These are phyloP conservation scores for Drosophila arizonae DNA, from an alignment of 1,140 invertebrate species.

Conservation along the genomic window DNA sequence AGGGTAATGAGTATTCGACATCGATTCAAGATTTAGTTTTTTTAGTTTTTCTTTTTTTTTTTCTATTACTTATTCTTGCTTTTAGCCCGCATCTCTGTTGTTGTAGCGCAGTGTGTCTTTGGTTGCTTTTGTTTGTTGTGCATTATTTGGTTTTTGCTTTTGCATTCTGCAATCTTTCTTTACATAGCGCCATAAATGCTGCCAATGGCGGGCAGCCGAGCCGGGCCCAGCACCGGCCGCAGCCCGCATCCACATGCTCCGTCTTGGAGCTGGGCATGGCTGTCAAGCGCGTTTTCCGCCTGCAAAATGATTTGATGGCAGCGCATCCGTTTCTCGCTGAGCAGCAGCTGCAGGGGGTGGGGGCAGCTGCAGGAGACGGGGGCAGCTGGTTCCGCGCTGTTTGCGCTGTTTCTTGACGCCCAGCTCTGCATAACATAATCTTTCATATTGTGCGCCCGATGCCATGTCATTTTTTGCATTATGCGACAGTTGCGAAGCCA, in stretches of 20 bases:
- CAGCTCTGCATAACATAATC: slow-evolving; percentile 68
- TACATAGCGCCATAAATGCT: slow-evolving; percentile 58
- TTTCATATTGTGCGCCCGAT: slow-evolving; percentile 63
- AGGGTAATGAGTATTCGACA: background rate
- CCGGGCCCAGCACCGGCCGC: background rate
- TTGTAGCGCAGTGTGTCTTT: slow-evolving; percentile 17
- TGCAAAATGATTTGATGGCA: slow-evolving; percentile 81
- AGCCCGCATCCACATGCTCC: slow-evolving; percentile 23
- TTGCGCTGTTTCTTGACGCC: slow-evolving; percentile 42
- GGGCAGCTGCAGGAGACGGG: too few species aligned
- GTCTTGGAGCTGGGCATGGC: slow-evolving; percentile 30
- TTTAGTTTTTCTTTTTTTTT: background rate
- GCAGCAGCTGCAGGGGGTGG: background rate
- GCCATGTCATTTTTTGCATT: slow-evolving; percentile 68
- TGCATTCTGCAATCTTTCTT: slow-evolving; percentile 57
- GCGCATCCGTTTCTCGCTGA: slow-evolving; percentile 54
- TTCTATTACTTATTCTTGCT: background rate
- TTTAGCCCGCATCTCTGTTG: background rate
- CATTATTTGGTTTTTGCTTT: slow-evolving; percentile 47
- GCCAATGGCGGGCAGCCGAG: slow-evolving; percentile 41
- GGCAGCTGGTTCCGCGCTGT: slow-evolving; percentile 60
- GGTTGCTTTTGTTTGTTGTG: slow-evolving; percentile 44
- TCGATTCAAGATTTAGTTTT: background rate
- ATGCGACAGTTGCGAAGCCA: slow-evolving; percentile 38
- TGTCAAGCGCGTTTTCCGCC: slow-evolving; percentile 71